Percentiles rank a stretch among this genome's conserved stretches.
Evolutionary conservation across 1,140 invertebrate species (phyloP).

Genomic region (Tetramorium simillimum): DNA sequence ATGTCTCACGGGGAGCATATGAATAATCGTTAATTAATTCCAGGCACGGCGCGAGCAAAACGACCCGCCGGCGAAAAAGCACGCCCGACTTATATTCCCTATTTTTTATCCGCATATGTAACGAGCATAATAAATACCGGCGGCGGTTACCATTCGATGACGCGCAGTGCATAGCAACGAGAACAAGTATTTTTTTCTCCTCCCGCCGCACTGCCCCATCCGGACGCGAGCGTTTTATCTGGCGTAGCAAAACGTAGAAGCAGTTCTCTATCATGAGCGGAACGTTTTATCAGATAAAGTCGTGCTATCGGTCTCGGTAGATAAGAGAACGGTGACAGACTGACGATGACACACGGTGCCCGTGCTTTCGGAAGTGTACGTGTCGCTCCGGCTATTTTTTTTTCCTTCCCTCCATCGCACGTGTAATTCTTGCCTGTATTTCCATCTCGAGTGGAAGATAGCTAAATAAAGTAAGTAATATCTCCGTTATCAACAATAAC

Average conservation of each 20-base stretch:
- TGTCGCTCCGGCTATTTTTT: slow-evolving; percentile 69
- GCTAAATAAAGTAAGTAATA: slow-evolving; percentile 34
- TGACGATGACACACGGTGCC: slow-evolving; percentile 68
- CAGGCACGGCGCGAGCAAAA: background rate
- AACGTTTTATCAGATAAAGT: slow-evolving; percentile 77
- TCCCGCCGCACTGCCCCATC: background rate
- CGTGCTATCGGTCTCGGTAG: slow-evolving; percentile 75
- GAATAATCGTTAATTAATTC: slow-evolving; percentile 60
- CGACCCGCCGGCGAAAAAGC: slow-evolving; percentile 21
- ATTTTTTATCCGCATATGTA: slow-evolving; percentile 27
- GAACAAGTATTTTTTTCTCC: background rate
- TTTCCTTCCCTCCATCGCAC: slow-evolving; percentile 18
- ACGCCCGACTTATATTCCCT: slow-evolving; percentile 25
- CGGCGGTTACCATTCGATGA: slow-evolving; percentile 50
- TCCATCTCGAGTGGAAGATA: slow-evolving; percentile 14
- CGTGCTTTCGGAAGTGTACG: slow-evolving; percentile 64
- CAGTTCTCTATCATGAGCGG: slow-evolving; percentile 61
- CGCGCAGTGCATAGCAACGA: slow-evolving; percentile 67
- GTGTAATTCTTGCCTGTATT: slow-evolving; percentile 59
- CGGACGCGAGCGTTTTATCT: slow-evolving; percentile 40
- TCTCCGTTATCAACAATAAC: background rate
- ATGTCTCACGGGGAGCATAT: background rate
- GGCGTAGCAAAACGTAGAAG: slow-evolving; percentile 38
- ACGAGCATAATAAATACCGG: slow-evolving; percentile 56
- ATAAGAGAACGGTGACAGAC: slow-evolving; percentile 74